Evolutionary conservation across 2,797 vertebrate species (phyloP).

Genomic region (Liparis tanakae): DNA sequence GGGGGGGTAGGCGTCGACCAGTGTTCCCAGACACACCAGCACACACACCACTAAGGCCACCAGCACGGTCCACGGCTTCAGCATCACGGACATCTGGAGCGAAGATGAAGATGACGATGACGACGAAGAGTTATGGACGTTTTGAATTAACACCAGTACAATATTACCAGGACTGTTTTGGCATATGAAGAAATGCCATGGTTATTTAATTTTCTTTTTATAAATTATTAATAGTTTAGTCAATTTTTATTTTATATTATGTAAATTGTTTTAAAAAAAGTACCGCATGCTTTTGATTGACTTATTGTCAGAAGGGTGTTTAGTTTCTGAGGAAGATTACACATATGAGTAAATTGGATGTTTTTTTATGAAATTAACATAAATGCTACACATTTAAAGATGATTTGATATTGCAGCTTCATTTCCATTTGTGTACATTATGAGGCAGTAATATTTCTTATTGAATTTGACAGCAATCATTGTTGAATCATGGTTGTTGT

Average conservation of each 20-base stretch:
- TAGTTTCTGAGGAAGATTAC: conserved; percentile 14
- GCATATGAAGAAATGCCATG: not conserved
- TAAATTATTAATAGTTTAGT: not conserved
- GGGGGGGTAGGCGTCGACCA: conserved; percentile 94
- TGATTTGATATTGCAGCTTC: not conserved
- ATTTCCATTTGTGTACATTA: not conserved
- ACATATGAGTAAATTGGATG: conserved; percentile 11
- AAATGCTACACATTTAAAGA: not conserved
- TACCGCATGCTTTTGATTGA: conserved; percentile 9
- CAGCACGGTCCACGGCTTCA: conserved; percentile 89
- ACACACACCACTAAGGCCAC: conserved; percentile 87
- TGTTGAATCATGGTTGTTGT: not conserved
- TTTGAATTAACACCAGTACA: not conserved
- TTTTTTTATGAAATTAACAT: conserved; percentile 1
- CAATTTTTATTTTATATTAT: not conserved
- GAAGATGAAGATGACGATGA: not conserved
- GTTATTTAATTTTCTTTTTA: not conserved
- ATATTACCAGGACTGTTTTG: too few species aligned
- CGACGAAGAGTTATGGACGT: not conserved
- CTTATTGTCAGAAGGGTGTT: conserved; percentile 17
- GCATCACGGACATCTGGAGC: conserved; percentile 68
- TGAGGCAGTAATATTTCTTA: not conserved
- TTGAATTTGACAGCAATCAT: not conserved
- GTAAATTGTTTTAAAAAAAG: not conserved
- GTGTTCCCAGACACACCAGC: conserved; percentile 90